Evolutionary conservation across 2,113 vertebrate genomes (phyloP).

Genomic region (Grallaria varia): DNA sequence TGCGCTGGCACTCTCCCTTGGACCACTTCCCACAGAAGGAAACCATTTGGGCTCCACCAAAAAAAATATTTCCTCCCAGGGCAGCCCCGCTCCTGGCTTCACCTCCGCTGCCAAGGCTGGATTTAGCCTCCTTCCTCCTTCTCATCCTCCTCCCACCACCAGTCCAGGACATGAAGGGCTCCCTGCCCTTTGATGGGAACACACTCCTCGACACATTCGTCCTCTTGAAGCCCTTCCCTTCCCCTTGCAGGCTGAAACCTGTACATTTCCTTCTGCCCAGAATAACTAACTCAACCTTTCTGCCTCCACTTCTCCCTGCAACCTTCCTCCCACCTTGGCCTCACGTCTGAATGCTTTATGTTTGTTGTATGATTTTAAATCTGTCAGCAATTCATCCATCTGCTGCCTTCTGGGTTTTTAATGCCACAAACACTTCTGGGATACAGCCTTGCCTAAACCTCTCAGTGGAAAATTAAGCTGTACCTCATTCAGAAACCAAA

Average conservation of each 20-base stretch:
- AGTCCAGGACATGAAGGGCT: rapidly evolving
- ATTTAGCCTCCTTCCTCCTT: not conserved
- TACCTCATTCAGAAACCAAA: not conserved
- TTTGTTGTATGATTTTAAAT: constrained; percentile 39
- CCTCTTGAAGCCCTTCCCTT: not conserved
- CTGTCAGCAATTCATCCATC: constrained; percentile 57
- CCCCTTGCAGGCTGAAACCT: not conserved
- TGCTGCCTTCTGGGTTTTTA: constrained; percentile 33
- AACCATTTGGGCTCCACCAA: not conserved
- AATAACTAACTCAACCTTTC: constrained; percentile 15
- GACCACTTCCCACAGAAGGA: not conserved
- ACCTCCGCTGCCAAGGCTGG: not conserved
- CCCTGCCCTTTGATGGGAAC: not conserved
- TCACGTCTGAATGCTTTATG: not conserved
- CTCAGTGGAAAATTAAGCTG: not conserved
- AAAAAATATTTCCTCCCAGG: not conserved
- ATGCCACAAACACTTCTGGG: not conserved
- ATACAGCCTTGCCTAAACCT: not conserved
- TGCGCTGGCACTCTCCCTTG: not conserved
- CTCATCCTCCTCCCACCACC: not conserved
- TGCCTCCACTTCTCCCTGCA: not conserved
- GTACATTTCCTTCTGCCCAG: not conserved
- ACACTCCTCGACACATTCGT: not conserved
- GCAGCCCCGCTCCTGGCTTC: not conserved
- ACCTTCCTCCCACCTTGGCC: constrained; percentile 16